Conservation (phyloP, 2,797 vertebrate genomes). For the Ciconia nigra region DNA sequence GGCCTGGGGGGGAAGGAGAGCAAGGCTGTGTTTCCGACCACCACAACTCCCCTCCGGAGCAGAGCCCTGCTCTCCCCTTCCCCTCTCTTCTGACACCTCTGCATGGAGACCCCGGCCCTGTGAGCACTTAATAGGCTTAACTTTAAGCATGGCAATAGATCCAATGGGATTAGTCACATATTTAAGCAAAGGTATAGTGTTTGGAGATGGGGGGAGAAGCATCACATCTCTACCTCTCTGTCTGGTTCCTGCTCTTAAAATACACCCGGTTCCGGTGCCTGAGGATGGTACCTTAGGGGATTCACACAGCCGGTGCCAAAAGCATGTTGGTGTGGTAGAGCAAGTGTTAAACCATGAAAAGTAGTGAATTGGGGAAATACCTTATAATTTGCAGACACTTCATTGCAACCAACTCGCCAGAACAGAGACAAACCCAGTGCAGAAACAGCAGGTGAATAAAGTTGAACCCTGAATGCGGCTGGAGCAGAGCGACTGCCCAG, state of each 20-base stretch:
- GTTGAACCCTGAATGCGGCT: not conserved
- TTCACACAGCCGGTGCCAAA: not conserved
- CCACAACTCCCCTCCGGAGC: accelerated
- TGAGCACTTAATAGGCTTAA: not conserved
- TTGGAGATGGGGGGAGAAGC: not conserved
- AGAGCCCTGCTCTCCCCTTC: not conserved
- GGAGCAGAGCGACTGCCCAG: accelerated
- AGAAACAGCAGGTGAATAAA: not conserved
- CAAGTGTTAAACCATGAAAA: accelerated
- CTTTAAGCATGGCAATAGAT: not conserved
- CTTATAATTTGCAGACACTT: not conserved
- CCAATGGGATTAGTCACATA: not conserved
- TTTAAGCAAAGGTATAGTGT: not conserved
- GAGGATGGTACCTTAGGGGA: accelerated
- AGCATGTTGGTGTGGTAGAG: not conserved
- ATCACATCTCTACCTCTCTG: accelerated
- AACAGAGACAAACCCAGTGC: not conserved
- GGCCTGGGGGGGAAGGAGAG: not conserved
- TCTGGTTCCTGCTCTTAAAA: not conserved
- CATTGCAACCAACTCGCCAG: not conserved
- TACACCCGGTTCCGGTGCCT: accelerated
- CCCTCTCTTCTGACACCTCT: not conserved
- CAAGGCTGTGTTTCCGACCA: not conserved
- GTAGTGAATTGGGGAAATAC: not conserved
- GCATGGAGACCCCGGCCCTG: accelerated